Conservation (phyloP, 64 coral and sea anemone species). For the Dendrophyllia cribrosa region DNA sequence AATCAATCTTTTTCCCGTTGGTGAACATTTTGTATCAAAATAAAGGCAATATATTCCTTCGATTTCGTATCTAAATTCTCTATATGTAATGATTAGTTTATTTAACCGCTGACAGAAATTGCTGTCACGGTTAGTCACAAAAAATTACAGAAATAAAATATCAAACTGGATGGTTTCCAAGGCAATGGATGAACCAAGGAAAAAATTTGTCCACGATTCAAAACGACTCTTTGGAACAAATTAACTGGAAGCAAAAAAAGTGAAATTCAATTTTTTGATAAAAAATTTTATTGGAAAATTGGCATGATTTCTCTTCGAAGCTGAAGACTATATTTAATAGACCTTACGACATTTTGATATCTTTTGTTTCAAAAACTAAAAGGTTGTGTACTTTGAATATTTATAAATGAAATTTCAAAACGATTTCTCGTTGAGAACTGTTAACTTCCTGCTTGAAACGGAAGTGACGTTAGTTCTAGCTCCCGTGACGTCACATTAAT, state of each 20-base stretch:
- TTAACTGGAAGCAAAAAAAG: background rate
- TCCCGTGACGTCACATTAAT: conserved; percentile 79
- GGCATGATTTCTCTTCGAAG: no score
- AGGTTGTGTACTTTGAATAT: no score
- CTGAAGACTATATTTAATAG: no score
- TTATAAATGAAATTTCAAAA: no score
- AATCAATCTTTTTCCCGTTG: no score
- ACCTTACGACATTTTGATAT: no score
- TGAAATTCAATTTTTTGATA: no score
- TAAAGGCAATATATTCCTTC: background rate
- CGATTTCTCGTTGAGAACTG: no score
- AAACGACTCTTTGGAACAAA: background rate
- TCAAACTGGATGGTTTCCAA: background rate
- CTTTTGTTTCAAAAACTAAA: no score
- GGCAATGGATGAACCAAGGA: conserved; percentile 16
- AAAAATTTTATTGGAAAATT: no score
- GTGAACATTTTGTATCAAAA: background rate
- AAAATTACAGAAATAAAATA: background rate
- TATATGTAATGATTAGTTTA: background rate
- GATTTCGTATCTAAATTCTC: conserved; percentile 4
- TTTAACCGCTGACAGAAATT: conserved; percentile 42
- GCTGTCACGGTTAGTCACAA: conserved; percentile 12
- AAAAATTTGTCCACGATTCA: conserved; percentile 51
- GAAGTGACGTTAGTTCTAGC: conserved; percentile 72
- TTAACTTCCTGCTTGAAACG: conserved; percentile 30